phyloP scores from a whole-genome alignment of 1,140 invertebrate genomes.

The Megalonaias nervosa region DNA sequence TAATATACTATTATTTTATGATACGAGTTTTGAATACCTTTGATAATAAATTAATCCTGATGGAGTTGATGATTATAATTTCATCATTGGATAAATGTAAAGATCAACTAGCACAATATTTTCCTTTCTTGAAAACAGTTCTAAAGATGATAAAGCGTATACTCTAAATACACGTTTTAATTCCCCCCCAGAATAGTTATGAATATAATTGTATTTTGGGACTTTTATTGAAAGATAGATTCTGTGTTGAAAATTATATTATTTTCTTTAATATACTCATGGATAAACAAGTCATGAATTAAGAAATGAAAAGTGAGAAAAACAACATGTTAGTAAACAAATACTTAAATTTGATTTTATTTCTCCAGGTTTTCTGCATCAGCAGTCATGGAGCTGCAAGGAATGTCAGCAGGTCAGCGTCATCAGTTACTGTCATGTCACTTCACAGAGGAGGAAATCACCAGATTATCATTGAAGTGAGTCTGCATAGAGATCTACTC shows the following conservation, averaged over 20 bases:
- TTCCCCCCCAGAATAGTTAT: too few species aligned
- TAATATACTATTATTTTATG: neutral
- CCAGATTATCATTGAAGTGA: conserved; percentile 47
- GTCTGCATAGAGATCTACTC: neutral
- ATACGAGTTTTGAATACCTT: neutral
- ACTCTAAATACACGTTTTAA: too few species aligned
- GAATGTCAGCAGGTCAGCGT: conserved; percentile 44
- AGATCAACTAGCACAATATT: neutral
- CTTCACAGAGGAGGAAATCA: conserved; percentile 41
- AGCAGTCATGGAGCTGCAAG: conserved; percentile 37
- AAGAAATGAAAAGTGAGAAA: neutral
- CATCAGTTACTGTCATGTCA: conserved; percentile 41
- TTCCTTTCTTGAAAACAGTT: too few species aligned
- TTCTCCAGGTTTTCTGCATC: conserved; percentile 55
- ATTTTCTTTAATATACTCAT: neutral
- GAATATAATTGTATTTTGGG: neutral
- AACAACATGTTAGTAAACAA: neutral
- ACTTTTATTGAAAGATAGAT: neutral
- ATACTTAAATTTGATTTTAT: neutral
- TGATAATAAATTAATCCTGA: neutral
- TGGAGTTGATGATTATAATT: neutral
- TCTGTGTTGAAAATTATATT: too few species aligned
- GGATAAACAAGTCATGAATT: neutral
- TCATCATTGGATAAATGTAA: neutral
- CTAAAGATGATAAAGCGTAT: too few species aligned